Evolutionary conservation across 2,888 invertebrate species (phyloP), one percentile per base, ranked within the genome.

Genomic region (Pseudeuparius sepicola): DNA sequence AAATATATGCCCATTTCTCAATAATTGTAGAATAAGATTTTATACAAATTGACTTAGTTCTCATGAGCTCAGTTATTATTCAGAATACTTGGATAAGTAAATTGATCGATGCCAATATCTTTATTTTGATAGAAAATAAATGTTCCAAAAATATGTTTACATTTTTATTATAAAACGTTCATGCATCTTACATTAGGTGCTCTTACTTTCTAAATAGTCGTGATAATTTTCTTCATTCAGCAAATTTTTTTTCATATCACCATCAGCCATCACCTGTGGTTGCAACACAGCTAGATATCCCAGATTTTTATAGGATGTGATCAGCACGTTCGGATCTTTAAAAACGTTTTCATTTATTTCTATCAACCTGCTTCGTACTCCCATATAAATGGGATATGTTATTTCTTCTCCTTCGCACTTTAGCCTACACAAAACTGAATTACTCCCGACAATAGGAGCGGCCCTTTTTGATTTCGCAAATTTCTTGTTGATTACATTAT

Each of bases 271-370:
- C 24, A 15, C 26, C 30, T 42, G 36, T 18, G 48, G 46, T 40
- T 44, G 38, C 4, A 49, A 36, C 4, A 51, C 38, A n/a, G 41
- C 49, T 16, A 51, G 35, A 32, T 42, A 51, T 18, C 51, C 51
- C 15, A 43, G 13, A 26, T 43, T 39, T 25, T 44, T 47, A 20
- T 48, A 47, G 26, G 44, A 42, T n/a, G 37, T 44, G 12, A 41
- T 44, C 15, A 49, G 27, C 15, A 51, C 31, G 27, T 48, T 45
- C n/a, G 51, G 51, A 12, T 46, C 25, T 13, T 36, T 33, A 25
- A 47, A 37, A 14, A 51, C 27, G 9, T 39, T 24, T 18, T 45
- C 40, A 34, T 51, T 51, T 6, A 49, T 44, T 43, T 51, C 51
- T 27, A 51, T 42, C 24, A 51, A 27, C 5, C 41, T 43, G 5